These are phyloP conservation scores for Hydrozoanthus tunicans DNA, from an alignment of 64 coral and sea anemone genomes.

Conservation along the genomic window DNA sequence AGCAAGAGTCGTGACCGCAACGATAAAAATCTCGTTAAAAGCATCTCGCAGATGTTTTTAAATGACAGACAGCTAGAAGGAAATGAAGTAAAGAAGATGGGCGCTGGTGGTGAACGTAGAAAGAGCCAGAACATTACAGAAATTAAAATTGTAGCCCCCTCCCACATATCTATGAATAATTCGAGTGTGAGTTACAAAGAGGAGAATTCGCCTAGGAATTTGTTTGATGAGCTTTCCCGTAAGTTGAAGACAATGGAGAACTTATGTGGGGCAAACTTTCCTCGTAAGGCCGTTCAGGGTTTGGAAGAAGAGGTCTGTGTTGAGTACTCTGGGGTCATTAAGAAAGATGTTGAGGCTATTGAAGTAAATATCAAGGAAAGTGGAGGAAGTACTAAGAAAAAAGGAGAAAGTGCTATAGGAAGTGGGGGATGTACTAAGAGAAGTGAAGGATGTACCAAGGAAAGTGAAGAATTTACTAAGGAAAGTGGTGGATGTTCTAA, in stretches of 20 bases:
- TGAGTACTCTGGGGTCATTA: no score
- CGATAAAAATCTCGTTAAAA: not conserved
- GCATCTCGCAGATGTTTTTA: not conserved
- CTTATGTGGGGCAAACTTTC: not conserved
- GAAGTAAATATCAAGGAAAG: no score
- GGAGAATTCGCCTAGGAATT: not conserved
- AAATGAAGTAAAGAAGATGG: not conserved
- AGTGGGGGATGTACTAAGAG: no score
- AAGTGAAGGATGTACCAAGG: no score
- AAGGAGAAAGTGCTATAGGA: no score
- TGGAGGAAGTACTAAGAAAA: no score
- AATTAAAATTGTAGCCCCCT: not conserved
- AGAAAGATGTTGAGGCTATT: no score
- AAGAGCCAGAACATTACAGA: not conserved
- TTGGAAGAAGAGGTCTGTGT: not conserved
- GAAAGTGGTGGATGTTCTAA: no score
- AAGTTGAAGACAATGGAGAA: slow-evolving; percentile 12
- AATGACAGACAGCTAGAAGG: not conserved
- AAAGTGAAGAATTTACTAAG: no score
- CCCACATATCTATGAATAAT: not conserved
- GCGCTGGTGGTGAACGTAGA: not conserved
- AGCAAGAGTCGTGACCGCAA: not conserved
- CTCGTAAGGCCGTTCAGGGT: not conserved
- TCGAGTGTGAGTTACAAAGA: not conserved
- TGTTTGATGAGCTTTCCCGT: slow-evolving; percentile 37